These are phyloP conservation scores for Diachasma alloeum DNA, from an alignment of 1,140 invertebrate species.

Conservation along the genomic window DNA sequence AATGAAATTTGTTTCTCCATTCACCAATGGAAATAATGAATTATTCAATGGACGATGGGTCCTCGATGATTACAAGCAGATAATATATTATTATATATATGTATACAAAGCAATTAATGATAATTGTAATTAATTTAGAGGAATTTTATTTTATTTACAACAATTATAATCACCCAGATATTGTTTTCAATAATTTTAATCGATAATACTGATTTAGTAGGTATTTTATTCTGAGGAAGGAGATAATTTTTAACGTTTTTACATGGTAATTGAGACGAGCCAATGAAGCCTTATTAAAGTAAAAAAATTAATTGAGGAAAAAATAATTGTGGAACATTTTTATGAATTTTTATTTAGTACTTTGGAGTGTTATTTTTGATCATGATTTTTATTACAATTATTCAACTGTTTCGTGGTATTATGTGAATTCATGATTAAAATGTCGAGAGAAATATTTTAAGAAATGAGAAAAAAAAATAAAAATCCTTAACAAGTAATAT, in stretches of 20 bases:
- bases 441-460: background rate
- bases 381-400: background rate
- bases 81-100: background rate
- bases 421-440: background rate
- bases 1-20: background rate
- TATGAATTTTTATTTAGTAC: background rate
- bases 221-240: background rate
- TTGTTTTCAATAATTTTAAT: background rate
- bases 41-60: background rate
- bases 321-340: background rate
- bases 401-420: background rate
- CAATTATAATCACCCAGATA: background rate
- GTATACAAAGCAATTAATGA: background rate
- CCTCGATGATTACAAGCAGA: background rate
- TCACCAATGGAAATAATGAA: background rate
- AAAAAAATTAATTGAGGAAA: background rate
- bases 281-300: slow-evolving; percentile 1
- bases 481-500: background rate
- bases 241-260: background rate
- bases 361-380: background rate
- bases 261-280: background rate
- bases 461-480: background rate
- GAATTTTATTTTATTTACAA: background rate
- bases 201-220: background rate
- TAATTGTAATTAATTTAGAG: background rate